phyloP scores from a whole-genome alignment of 2,113 vertebrate genomes.

The Prinia subflava region DNA sequence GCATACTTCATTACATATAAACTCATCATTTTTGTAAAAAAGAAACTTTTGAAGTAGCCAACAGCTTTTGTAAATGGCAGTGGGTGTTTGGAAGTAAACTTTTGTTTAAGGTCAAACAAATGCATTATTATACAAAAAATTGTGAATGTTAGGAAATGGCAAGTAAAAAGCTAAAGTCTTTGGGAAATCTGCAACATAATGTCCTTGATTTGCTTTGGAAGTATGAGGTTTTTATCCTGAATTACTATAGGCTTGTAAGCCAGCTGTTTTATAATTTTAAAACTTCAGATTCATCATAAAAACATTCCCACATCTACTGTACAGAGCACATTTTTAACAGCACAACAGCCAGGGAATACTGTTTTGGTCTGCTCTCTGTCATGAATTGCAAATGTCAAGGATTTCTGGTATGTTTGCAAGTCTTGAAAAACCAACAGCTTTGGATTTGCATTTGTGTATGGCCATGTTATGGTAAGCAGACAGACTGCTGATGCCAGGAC shows the following conservation, averaged over 20 bases:
- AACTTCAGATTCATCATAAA: background rate
- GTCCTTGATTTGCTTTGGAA: background rate
- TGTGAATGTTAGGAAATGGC: background rate
- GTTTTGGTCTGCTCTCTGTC: background rate
- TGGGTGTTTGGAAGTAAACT: background rate
- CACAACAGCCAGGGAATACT: background rate
- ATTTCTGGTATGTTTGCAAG: background rate
- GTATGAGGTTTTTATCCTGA: background rate
- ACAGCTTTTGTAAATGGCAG: background rate
- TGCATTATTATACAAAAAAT: background rate
- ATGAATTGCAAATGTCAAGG: background rate
- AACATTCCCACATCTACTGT: conserved; percentile 32
- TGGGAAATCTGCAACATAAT: background rate
- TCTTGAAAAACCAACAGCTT: background rate
- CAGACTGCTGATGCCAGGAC: background rate
- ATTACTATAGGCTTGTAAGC: background rate
- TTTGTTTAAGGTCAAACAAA: conserved; percentile 15
- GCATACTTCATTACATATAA: background rate
- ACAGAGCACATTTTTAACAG: conserved; percentile 19
- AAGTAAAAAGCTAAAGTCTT: background rate
- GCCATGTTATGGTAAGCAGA: background rate
- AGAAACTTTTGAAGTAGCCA: background rate
- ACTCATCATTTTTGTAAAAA: background rate
- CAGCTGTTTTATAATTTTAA: conserved; percentile 1
- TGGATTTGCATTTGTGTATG: background rate